Base-by-base conservation (phyloP, 2,113 vertebrate species). In the Pogonocichla stellata region DNA sequence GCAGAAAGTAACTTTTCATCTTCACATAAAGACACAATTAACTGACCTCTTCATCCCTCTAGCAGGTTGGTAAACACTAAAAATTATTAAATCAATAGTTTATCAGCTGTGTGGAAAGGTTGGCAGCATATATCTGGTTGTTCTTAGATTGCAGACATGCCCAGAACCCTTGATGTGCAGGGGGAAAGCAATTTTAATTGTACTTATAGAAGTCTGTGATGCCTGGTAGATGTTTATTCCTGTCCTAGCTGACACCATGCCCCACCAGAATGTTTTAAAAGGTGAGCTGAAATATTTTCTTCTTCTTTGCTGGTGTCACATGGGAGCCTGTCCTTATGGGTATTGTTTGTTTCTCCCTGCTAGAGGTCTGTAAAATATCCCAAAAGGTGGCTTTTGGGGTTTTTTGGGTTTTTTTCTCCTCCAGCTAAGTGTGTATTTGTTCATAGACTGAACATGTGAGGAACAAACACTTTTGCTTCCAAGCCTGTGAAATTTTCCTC, bases 291-390 rank as follows among this genome's bases (percentile, higher is more conserved):
- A 66, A 36, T 78, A 2, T 61, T 86, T 31, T 48, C 8, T 8
- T 51, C 19, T 80, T 81, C 31, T 79, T 79, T 77, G 16, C 28
- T 2, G 2, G 9, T 69, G 17, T 40, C 24, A 22, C 0, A 0
- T 28, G 28, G n/a, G 7, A 88, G 4, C 22, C 36, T 83, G 58
- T 25, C n/a, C 28, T n/a, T 82, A 60, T 16, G 60, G 1, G 2
- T 33, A 19, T 38, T 42, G 8, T 10, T 4, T 47, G 8, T 33
- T 65, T 9, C 28, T 53, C 82, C 6, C 19, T 2, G 1, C 18
- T 72, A 58, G 4, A 73, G 8, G 34, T 54, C 23, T 66, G 78
- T 16, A 64, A 90, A 85, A 79, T 57, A 69, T 5, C 29, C 15
- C 2, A 3, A 62, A 93, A 85, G 2, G 3, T 36, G 1, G 38